Evolutionary conservation across 2,888 invertebrate genomes (phyloP).

Genomic region (Patella pellucida): DNA sequence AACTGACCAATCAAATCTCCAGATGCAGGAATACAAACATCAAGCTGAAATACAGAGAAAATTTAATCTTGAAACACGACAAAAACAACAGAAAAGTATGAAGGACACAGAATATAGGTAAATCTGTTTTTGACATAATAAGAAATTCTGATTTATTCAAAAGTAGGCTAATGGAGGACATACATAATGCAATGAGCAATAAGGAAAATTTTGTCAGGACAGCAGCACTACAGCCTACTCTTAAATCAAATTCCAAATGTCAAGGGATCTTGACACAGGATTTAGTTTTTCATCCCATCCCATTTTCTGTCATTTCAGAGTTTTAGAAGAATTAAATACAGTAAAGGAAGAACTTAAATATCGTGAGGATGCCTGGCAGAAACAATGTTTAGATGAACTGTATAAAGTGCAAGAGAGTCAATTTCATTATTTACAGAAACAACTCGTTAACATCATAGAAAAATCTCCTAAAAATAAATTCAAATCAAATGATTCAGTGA

Average conservation of each 20-base stretch:
- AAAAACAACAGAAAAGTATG: conserved; percentile 26
- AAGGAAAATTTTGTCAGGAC: too few relatives aligned
- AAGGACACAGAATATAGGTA: conserved; percentile 34
- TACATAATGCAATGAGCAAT: too few relatives aligned
- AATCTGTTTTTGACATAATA: neutral
- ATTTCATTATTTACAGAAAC: neutral
- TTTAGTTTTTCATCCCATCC: too few relatives aligned
- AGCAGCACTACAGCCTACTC: too few relatives aligned
- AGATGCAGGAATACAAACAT: conserved; percentile 29
- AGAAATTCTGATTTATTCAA: too few relatives aligned
- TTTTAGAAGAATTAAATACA: conserved; percentile 13
- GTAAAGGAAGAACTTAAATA: conserved; percentile 6
- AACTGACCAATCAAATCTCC: conserved; percentile 26
- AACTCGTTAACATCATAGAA: neutral
- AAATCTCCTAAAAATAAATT: neutral
- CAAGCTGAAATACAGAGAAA: conserved; percentile 28
- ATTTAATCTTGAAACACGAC: conserved; percentile 24
- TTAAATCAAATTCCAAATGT: too few relatives aligned
- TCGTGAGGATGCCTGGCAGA: conserved; percentile 1
- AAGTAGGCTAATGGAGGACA: too few relatives aligned
- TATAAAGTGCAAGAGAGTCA: conserved; percentile 3
- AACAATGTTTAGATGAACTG: conserved; percentile 14
- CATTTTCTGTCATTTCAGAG: conserved; percentile 12
- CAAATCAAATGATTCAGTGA: neutral
- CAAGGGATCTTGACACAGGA: too few relatives aligned